Conservation (phyloP, 2,113 vertebrate genomes). For the Corythoichthys intestinalis region DNA sequence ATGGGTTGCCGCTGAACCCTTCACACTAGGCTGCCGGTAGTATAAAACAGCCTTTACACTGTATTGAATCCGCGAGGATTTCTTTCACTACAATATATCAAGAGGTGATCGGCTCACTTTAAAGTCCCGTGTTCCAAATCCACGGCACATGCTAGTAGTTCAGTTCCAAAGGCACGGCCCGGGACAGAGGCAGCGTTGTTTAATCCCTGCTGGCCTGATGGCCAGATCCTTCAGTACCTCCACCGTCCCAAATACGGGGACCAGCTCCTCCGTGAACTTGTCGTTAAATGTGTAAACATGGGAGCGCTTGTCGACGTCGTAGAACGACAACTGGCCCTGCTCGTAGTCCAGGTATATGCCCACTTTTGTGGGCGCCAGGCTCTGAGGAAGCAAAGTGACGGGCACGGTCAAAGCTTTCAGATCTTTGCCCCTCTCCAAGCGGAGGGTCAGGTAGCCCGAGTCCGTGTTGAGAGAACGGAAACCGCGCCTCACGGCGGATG, state of each 20-base stretch:
- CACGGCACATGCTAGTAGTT: too few species aligned
- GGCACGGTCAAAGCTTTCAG: constrained; percentile 71
- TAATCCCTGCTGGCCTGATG: constrained; percentile 52
- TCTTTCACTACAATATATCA: too few species aligned
- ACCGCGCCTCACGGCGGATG: constrained; percentile 75
- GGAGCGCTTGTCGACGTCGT: constrained; percentile 66
- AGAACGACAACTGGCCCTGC: constrained; percentile 76
- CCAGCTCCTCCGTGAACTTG: constrained; percentile 70
- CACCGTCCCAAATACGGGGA: constrained; percentile 72
- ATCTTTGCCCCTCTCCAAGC: constrained; percentile 70
- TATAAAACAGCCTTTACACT: too few species aligned
- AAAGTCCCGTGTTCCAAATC: too few species aligned
- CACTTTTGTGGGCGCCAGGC: constrained; percentile 55
- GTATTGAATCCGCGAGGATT: too few species aligned
- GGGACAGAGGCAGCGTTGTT: constrained; percentile 68
- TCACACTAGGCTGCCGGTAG: too few species aligned
- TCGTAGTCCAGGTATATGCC: constrained; percentile 75
- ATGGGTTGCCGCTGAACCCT: too few species aligned
- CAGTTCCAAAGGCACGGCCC: constrained; percentile 69
- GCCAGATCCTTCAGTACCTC: constrained; percentile 70
- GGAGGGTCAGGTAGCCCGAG: constrained; percentile 69
- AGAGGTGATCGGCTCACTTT: too few species aligned
- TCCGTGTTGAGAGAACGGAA: constrained; percentile 66
- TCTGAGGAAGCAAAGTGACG: constrained; percentile 39
- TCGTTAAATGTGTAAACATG: constrained; percentile 74